Base-by-base conservation (phyloP, 2,797 vertebrate species). In the Gallinago solitaria region DNA sequence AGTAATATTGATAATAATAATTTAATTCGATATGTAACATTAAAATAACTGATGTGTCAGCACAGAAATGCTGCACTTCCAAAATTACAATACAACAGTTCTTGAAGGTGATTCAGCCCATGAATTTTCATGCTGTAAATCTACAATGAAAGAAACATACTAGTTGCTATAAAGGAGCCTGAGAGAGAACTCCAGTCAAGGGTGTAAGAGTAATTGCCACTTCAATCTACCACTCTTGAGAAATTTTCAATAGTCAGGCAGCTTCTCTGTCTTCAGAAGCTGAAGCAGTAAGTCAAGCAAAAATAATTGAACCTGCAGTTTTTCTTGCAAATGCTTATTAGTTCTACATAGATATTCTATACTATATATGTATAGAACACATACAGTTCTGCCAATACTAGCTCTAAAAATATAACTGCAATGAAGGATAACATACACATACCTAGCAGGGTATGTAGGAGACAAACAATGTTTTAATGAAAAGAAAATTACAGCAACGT, bases 1-100 rank as follows among this genome's bases (percentile, higher is more conserved):
- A 57, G 30, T 37, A 60, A 70, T 68, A 84, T 65, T 61, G 60
- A 82, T 76, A 69, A 91, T n/a, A 89, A 80, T 76, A 69, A 82
- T 82, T 77, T 87, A 28, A 81, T 78, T 78, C 50, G 61, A 54
- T 32, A 64, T 15, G 23, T 39, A 74, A 30, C 56, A 50, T 80
- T 87, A 90, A 90, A 94, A 90, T 90, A 93, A 80, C 64, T 24
- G 73, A 87, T 82, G 63, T 25, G 45, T 59, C 85, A 87, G 63
- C 39, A 76, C 16, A 87, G 74, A 87, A 86, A 79, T 7, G 6
- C 27, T 79, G 32, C 0, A 0, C 63, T 93, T 86, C n/a, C 50
- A 65, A 51, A 94, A 83, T 2, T 69, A 35, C 45, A 51, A 21
- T 14, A 20, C 20, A 45, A 32, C 1, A 1, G n/a, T 35, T 87